Base-by-base conservation (phyloP, 2,888 invertebrate species). In the Agrilus biguttatus region DNA sequence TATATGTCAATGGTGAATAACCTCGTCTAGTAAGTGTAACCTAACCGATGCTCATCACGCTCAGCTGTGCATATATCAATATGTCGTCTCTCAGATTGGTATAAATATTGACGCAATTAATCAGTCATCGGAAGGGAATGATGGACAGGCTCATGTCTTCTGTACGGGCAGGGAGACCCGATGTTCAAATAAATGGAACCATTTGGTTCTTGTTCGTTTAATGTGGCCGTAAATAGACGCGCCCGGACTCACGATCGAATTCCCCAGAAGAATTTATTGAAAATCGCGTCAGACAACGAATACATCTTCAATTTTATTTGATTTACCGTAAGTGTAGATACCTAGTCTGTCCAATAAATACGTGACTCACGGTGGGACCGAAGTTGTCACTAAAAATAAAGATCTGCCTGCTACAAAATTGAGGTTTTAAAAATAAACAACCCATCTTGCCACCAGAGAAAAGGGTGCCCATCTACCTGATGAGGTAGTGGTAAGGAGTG, bases 91-190 rank as follows among this genome's bases (percentile, higher is more conserved):
- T 44, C 33, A 40, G 48, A 49, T 47, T 50, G 54, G 58, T 59
- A 55, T 65, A 65, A 65, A 65, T 65, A 65, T 65, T 65, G 63
- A 65, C 58, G 57, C 60, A 53, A 63, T 64, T 60, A 63, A 62
- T 65, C 63, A 60, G 53, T 62, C 63, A 55, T 52, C 60, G 51
- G 43, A 35, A 42, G 41, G 37, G 42, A 47, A 49, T 57, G 58
- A 58, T 58, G 55, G 58, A 58, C 58, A 55, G 53, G 49, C 53
- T 44, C 51, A 50, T 49, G 52, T 49, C 49, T 53, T 10, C 10
- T 28, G 8, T 28, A 53, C 53, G 53, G 53, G 53, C 52, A 52
- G 53, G 48, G 53, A 46, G 42, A 47, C 49, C 47, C 46, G 34
- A 39, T 45, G 50, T 49, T 50, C 47, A 49, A 49, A 50, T 50